These are phyloP conservation scores for Noturus placidus DNA, from an alignment of 2,113 vertebrate species.

Conservation along the genomic window DNA sequence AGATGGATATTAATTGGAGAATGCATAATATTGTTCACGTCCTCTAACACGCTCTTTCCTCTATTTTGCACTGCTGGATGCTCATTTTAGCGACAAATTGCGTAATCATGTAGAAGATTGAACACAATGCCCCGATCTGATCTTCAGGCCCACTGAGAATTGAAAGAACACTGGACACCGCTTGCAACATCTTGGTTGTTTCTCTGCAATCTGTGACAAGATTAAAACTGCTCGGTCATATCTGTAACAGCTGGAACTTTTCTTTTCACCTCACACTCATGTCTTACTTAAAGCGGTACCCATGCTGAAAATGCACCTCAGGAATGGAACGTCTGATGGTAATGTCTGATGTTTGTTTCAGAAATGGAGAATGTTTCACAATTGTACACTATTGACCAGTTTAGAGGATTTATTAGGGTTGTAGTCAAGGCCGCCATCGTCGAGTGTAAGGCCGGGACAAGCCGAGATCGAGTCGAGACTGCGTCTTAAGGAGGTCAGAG, in stretches of 20 bases:
- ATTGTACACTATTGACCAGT: not conserved
- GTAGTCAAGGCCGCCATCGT: not conserved
- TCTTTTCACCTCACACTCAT: not conserved
- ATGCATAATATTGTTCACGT: not conserved
- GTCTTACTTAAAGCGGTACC: not conserved
- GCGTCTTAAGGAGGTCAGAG: not conserved
- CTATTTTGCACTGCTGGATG: not conserved
- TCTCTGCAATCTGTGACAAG: not conserved
- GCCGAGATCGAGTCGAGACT: not conserved
- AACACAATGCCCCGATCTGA: not conserved
- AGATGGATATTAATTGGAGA: too few species aligned
- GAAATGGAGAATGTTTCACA: not conserved
- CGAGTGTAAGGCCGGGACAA: not conserved
- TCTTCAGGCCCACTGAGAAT: not conserved
- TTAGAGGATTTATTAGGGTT: not conserved
- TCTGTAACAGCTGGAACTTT: not conserved
- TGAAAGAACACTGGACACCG: not conserved
- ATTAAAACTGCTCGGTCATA: too few species aligned
- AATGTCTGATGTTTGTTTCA: not conserved
- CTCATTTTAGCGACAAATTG: not conserved
- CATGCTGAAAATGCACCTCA: not conserved
- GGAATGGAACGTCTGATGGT: not conserved
- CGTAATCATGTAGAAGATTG: not conserved
- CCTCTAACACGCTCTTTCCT: not conserved
- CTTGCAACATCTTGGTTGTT: not conserved